Conservation (phyloP, 2,888 invertebrate genomes). For the Phengaris arion region DNA sequence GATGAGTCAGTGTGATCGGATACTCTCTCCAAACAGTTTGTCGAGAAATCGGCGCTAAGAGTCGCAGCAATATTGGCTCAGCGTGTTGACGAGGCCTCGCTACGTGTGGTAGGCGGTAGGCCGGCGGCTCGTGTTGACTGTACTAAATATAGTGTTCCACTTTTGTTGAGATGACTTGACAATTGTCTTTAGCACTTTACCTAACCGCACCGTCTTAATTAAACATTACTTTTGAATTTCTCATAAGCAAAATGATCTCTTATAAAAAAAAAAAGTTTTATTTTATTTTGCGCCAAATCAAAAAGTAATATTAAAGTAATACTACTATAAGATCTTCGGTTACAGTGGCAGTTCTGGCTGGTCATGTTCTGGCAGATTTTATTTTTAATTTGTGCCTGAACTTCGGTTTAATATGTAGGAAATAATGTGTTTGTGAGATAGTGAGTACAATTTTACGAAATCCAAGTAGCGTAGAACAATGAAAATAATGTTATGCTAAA, state of each 20-base stretch:
- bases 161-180: neutral
- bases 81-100: neutral
- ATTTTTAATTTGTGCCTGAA: no score
- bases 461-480: neutral
- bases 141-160: slow-evolving; percentile 1
- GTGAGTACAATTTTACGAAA: neutral
- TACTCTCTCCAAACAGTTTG: slow-evolving; percentile 21
- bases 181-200: neutral
- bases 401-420: no score
- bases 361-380: no score
- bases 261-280: no score
- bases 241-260: no score
- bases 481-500: neutral
- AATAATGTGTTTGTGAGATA: neutral
- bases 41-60: slow-evolving; percentile 22
- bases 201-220: no score
- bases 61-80: slow-evolving; percentile 17
- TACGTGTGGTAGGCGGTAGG: neutral
- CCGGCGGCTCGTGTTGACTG: neutral
- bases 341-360: no score
- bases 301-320: no score
- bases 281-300: no score
- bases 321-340: no score
- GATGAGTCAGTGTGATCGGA: slow-evolving; percentile 10
- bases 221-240: no score